Percentiles rank a stretch among this genome's conserved stretches.
Conservation (phyloP, 2,113 vertebrate genomes). For the Xenopus borealis region DNA sequence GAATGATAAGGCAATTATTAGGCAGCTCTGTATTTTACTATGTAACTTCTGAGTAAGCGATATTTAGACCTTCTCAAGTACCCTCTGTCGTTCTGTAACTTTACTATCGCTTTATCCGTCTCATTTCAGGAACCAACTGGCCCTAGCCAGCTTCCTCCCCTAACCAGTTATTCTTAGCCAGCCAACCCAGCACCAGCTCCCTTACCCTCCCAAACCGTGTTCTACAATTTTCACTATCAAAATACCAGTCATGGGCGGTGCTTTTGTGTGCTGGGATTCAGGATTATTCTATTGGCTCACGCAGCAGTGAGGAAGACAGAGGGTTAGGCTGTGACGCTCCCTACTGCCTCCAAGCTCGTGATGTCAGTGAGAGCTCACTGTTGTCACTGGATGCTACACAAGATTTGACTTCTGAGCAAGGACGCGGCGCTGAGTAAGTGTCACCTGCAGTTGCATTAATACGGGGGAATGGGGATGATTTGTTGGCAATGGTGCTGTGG, state of each 20-base stretch:
- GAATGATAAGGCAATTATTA: too few relatives aligned
- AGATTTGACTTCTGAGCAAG: constrained; percentile 33
- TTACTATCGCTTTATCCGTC: too few relatives aligned
- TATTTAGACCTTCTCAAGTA: too few relatives aligned
- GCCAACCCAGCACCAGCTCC: constrained; percentile 6
- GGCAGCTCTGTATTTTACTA: too few relatives aligned
- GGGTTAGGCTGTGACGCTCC: constrained; percentile 39
- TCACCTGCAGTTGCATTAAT: not conserved
- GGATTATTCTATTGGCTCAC: constrained; percentile 8
- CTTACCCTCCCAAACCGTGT: too few relatives aligned
- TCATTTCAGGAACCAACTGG: too few relatives aligned
- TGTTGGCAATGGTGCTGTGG: too few relatives aligned
- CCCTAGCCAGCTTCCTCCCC: not conserved
- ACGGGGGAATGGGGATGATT: too few relatives aligned
- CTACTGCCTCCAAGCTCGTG: constrained; percentile 10
- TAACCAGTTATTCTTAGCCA: constrained; percentile 18
- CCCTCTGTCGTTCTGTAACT: too few relatives aligned
- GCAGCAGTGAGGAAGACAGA: not conserved
- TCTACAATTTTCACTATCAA: not conserved
- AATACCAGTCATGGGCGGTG: constrained; percentile 12
- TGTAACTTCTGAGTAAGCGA: too few relatives aligned
- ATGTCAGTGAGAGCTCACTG: constrained; percentile 46
- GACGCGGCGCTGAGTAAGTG: constrained; percentile 20
- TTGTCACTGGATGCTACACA: constrained; percentile 13
- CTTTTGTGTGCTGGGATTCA: not conserved